These are phyloP conservation scores for Ameiurus melas DNA, from an alignment of 2,113 vertebrate species.

Conservation along the genomic window DNA sequence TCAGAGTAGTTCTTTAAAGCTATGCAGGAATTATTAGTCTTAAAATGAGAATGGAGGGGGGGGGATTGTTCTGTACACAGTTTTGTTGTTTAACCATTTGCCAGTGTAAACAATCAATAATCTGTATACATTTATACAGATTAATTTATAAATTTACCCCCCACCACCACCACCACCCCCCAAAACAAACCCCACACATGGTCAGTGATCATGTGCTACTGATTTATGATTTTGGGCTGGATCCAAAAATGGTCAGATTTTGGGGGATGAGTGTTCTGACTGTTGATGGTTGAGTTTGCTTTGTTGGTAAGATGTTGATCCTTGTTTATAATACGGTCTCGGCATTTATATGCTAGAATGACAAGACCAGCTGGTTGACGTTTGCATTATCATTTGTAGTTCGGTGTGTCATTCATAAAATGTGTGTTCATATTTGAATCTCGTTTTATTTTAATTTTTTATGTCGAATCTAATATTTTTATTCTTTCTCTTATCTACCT, in stretches of 20 bases:
- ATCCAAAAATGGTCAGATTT: slow-evolving; percentile 42
- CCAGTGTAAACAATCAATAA: slow-evolving; percentile 29
- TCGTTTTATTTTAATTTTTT: neutral
- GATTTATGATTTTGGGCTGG: slow-evolving; percentile 50
- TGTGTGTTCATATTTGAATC: slow-evolving; percentile 25
- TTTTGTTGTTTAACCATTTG: slow-evolving; percentile 11
- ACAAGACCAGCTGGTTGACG: slow-evolving; percentile 20
- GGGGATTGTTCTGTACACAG: slow-evolving; percentile 9
- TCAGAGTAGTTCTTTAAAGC: slow-evolving; percentile 29
- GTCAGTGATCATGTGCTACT: slow-evolving; percentile 11
- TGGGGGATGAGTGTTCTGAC: slow-evolving; percentile 24
- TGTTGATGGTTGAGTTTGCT: neutral
- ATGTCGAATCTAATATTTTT: slow-evolving; percentile 16
- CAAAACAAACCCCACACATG: too few species aligned
- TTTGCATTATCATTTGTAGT: slow-evolving; percentile 34
- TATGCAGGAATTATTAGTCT: slow-evolving; percentile 34
- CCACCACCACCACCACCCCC: too few species aligned
- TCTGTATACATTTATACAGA: neutral
- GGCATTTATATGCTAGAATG: slow-evolving; percentile 45
- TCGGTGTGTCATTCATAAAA: slow-evolving; percentile 16
- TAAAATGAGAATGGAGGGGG: slow-evolving; percentile 18
- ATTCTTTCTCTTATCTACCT: slow-evolving; percentile 68
- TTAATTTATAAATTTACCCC: too few species aligned
- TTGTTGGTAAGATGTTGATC: slow-evolving; percentile 9
- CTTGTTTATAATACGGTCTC: slow-evolving; percentile 24